Percentiles rank a stretch among this genome's conserved stretches.
These are phyloP conservation scores for Aurelia sp. DNA, from an alignment of 30 jellyfish, hydroid and myxozoan genomes.

Conservation along the genomic window DNA sequence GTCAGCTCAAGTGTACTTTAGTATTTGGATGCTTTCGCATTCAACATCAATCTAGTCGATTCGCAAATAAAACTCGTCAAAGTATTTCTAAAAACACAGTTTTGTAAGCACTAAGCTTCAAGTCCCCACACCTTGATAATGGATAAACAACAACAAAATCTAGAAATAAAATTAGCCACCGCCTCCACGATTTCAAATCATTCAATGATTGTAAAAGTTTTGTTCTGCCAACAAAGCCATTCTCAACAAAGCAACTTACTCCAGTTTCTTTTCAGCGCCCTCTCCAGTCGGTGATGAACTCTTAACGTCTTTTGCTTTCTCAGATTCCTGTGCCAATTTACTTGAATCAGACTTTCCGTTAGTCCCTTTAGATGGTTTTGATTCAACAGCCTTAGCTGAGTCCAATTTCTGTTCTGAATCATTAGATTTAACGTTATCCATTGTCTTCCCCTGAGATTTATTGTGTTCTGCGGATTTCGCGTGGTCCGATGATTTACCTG, in stretches of 20 bases:
- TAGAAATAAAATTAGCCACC: slow-evolving; percentile 32
- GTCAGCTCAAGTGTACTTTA: background rate
- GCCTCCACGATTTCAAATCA: slow-evolving; percentile 30
- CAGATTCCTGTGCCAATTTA: slow-evolving; percentile 1
- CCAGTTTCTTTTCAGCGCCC: slow-evolving; percentile 6
- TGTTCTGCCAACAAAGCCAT: slow-evolving; percentile 10
- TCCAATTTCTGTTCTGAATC: background rate
- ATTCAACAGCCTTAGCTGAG: background rate
- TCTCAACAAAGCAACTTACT: background rate
- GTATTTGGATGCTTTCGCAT: background rate
- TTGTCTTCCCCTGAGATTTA: background rate
- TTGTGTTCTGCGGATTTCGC: slow-evolving; percentile 25
- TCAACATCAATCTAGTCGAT: background rate
- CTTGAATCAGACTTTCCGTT: background rate
- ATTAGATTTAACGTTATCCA: background rate
- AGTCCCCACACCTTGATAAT: slow-evolving; percentile 44
- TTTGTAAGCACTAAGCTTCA: slow-evolving; percentile 6
- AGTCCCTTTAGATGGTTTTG: background rate
- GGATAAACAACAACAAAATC: slow-evolving; percentile 58
- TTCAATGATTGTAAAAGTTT: slow-evolving; percentile 8
- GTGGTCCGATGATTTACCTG: slow-evolving; percentile 13
- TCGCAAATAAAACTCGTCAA: background rate
- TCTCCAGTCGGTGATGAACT: background rate
- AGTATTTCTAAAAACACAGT: slow-evolving; percentile 30
- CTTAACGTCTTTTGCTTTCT: background rate